Conservation (phyloP, 2,888 invertebrate species). For the Calliphora vomitoria region DNA sequence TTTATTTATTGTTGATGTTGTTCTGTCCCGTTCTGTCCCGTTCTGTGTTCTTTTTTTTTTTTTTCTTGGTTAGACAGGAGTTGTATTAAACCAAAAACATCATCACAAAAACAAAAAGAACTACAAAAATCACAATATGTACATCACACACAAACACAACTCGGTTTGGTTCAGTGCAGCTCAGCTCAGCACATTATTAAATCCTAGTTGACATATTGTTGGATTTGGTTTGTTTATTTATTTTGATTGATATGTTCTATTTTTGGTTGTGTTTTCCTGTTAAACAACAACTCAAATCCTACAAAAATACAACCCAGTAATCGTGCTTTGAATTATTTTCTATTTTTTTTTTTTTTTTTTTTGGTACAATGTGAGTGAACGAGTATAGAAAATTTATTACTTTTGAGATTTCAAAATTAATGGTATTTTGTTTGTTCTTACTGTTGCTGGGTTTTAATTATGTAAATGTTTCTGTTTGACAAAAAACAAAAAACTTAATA, state of each 20-base stretch:
- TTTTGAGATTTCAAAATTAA: conserved; percentile 50
- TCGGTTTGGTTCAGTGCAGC: neutral
- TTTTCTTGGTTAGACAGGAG: neutral
- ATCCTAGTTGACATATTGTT: conserved; percentile 62
- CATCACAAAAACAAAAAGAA: neutral
- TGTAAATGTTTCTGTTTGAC: neutral
- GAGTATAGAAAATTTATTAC: conserved; percentile 36
- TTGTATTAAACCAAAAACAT: neutral
- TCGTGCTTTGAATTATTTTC: conserved; percentile 8
- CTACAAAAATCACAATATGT: neutral
- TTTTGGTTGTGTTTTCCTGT: neutral
- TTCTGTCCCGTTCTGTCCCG: neutral
- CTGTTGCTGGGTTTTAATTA: conserved; percentile 1
- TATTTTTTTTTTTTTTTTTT: no score
- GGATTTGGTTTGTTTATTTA: conserved; percentile 51
- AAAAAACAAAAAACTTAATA: neutral
- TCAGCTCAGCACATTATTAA: conserved; percentile 33
- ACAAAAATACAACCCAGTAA: neutral
- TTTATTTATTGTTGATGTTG: conserved; percentile 6
- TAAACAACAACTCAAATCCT: neutral
- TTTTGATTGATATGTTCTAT: conserved; percentile 57
- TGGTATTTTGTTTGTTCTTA: conserved; percentile 21
- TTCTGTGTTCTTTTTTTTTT: neutral
- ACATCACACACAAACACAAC: neutral
- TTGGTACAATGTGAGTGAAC: neutral